Evolutionary conservation across 1,140 invertebrate species (phyloP), one percentile per base, ranked within the genome.

Genomic region (Thaumatotibia leucotreta): DNA sequence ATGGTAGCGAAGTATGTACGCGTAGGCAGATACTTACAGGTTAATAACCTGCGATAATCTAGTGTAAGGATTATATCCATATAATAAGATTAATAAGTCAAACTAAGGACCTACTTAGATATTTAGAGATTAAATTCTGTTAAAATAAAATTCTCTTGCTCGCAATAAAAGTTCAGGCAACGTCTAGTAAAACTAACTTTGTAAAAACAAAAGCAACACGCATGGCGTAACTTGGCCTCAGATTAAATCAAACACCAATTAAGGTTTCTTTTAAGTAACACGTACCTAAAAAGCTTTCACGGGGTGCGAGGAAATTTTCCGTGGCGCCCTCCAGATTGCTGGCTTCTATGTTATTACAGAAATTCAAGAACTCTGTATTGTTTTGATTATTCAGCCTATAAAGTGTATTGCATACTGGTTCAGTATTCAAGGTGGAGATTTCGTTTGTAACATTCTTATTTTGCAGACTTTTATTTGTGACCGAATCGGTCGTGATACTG

Each of bases 321-420:
- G 52, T 70, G 17, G 33, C 39, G 22, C 39, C 64, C 67, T 75
- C 79, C 72, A 82, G 73, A 64, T 72, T 77, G 63, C 58, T 61
- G 11, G 68, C 52, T 52, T 72, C 63, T 8, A 17, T 52, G 27
- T 49, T 74, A 50, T 64, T 67, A n/a, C 63, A 63, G 17, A 67
- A 63, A 33, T 65, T 66, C 27, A 23, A 50, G 11, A 62, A 68
- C 61, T 73, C 71, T 63, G 64, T 49, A 64, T 76, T 76, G 11
- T 70, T 80, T 62, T 74, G 72, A 49, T 54, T 69, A 66, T 80
- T 83, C 61, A 86, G 75, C 69, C 74, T 74, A 63, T 84, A 88
- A 65, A 86, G 83, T 50, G 58, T 75, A 68, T 88, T 86, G 70
- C 79, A 88, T 63, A 86, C 73, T 66, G 67, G 65, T 69, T 83